Evolutionary conservation across 1,140 invertebrate genomes (phyloP), one percentile per base, ranked within the genome.

Genomic region (Caenorhabditis briggsae): DNA sequence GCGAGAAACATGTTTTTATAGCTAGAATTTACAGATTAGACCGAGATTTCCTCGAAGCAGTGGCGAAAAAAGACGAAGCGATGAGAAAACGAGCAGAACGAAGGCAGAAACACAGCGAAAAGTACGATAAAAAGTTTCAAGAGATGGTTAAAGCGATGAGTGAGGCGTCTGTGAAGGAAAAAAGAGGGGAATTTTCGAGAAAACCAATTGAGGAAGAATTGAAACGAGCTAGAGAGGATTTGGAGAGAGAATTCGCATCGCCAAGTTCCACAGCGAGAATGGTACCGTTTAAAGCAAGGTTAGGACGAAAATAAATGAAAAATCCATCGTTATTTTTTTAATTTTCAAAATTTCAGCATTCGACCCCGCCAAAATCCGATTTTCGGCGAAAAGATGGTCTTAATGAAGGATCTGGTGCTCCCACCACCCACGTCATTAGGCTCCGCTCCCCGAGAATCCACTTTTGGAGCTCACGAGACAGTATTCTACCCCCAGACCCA

Each of bases 71-170:
- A 12, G 70, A 78, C 9, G 46, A 78, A 43, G 12, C 23, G 12
- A 25, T 25, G 11, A 6, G 46, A 50, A 23, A 50, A 50, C 0
- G 12, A 12, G 7, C 5, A 11, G 46, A 50, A 25, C 2, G 70
- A 78, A n/a, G 70, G 14, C 43, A 78, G 23, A 53, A 50, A 41
- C 70, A 78, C 70, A 78, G 70, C 23, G 6, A 78, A 23, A 50
- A 78, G n/a, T 78, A 20, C 46, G 70, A 78, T 78, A 23, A 78
- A 11, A 78, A 78, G 70, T 78, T 78, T 14, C 18, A 78, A 12
- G 46, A 78, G 7, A 20, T 78, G 3, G 20, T 78, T 20, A 78
- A 78, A 41, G n/a, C 18, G 20, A 78, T 78, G 70, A 78, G 33
- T 18, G 46, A 78, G 33, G 70, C 33, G 14, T 23, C 25, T 1